phyloP scores from a whole-genome alignment of 2,113 vertebrate genomes.

The Calonectris borealis region DNA sequence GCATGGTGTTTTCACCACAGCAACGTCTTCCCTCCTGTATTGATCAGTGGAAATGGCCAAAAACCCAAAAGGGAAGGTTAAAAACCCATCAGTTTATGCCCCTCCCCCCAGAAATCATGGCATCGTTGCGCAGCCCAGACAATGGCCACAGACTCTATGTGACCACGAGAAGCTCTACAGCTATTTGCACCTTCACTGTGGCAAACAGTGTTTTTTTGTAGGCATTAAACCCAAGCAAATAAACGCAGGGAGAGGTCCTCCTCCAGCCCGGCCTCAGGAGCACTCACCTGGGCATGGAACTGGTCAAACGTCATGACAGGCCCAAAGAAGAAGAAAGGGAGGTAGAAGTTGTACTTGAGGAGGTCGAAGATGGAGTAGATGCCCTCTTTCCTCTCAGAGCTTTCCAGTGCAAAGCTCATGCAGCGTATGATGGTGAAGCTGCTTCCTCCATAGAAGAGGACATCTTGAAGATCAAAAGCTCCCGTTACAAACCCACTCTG shows the following conservation, averaged over 20 bases:
- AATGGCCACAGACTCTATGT: neutral
- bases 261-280: neutral
- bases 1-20: neutral
- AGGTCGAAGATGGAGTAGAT: conserved; percentile 89
- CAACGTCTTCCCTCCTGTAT: rapidly evolving
- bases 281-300: conserved; percentile 86
- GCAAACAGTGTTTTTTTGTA: rapidly evolving
- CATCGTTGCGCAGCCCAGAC: neutral
- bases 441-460: conserved; percentile 91
- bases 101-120: neutral
- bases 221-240: neutral
- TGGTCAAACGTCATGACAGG: conserved; percentile 95
- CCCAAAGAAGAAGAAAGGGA: conserved; percentile 97
- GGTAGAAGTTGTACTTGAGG: conserved; percentile 98
- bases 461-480: conserved; percentile 87
- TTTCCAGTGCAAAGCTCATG: conserved; percentile 93
- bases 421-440: conserved; percentile 92
- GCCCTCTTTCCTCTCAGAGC: conserved; percentile 80
- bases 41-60: neutral
- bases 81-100: neutral
- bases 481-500: conserved; percentile 85
- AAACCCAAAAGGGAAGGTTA: neutral
- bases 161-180: neutral
- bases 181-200: neutral
- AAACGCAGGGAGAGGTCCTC: neutral